Conservation (phyloP, 2,113 vertebrate species). For the Microcebus lehilahytsara region DNA sequence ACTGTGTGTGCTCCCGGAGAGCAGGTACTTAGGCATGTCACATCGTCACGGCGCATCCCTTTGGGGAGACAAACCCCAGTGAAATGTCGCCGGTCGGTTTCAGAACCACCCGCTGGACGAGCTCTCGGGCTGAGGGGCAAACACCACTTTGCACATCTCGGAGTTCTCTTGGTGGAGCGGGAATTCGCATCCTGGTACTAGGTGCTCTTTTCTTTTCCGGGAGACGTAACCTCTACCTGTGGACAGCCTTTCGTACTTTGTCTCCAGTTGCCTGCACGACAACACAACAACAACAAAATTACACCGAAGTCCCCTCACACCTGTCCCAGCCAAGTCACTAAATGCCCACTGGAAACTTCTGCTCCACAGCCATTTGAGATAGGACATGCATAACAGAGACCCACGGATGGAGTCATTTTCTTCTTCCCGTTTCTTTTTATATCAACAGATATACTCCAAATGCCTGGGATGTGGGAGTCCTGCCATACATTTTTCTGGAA, state of each 20-base stretch:
- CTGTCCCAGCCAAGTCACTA: neutral
- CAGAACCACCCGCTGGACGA: constrained; percentile 84
- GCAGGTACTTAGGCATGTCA: constrained; percentile 61
- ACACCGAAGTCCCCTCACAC: neutral
- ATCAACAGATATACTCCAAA: neutral
- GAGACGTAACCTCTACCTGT: constrained; percentile 86
- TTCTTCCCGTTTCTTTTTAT: neutral
- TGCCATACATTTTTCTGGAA: neutral
- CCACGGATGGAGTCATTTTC: neutral
- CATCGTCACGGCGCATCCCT: neutral
- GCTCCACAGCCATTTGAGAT: neutral
- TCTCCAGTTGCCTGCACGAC: constrained; percentile 85
- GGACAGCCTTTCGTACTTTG: constrained; percentile 90
- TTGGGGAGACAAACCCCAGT: neutral
- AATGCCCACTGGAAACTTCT: neutral
- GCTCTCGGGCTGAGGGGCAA: constrained; percentile 77
- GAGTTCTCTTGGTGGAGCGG: constrained; percentile 98
- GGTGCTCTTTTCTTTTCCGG: constrained; percentile 81
- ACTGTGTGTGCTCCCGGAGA: constrained; percentile 83
- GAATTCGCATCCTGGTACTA: constrained; percentile 90
- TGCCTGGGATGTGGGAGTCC: neutral
- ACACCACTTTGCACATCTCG: constrained; percentile 95
- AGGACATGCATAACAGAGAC: neutral
- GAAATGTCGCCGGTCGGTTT: constrained; percentile 41
- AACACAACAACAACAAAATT: neutral